Percentiles rank a stretch among this genome's conserved stretches.
Evolutionary conservation across 2,797 vertebrate genomes (phyloP).

Genomic region (Schizopygopsis pylzovi): DNA sequence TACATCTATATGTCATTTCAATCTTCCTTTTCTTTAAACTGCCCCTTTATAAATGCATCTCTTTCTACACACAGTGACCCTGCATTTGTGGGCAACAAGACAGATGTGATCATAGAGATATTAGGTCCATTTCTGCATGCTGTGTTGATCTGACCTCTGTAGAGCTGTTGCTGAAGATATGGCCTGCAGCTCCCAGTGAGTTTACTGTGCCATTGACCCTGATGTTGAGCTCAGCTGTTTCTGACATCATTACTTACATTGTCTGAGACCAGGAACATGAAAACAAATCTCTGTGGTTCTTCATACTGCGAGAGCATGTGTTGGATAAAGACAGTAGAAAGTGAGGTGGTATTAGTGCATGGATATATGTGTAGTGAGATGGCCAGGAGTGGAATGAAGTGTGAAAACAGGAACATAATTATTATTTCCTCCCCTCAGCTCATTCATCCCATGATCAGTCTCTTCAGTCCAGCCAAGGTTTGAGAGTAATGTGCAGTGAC

Average conservation of each 20-base stretch:
- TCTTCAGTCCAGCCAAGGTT: conserved; percentile 76
- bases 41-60: background rate
- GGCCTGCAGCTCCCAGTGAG: conserved; percentile 11
- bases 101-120: background rate
- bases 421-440: conserved; percentile 80
- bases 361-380: conserved; percentile 76
- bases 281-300: background rate
- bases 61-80: background rate
- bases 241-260: conserved; percentile 25
- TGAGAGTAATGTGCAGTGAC: conserved; percentile 87
- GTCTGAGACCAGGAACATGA: conserved; percentile 3
- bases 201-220: conserved; percentile 10
- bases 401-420: conserved; percentile 85
- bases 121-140: conserved; percentile 30
- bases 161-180: background rate
- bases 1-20: conserved; percentile 2
- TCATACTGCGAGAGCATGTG: background rate
- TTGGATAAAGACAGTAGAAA: conserved; percentile 71
- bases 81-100: conserved; percentile 14
- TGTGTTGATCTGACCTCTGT: conserved; percentile 27
- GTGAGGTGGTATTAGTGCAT: conserved; percentile 77
- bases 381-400: conserved; percentile 75
- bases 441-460: conserved; percentile 80
- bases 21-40: background rate
- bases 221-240: conserved; percentile 24